Percentiles rank a stretch among this genome's conserved stretches.
These are phyloP conservation scores for Orchestia grillus DNA, from an alignment of 1,140 invertebrate species.

Conservation along the genomic window DNA sequence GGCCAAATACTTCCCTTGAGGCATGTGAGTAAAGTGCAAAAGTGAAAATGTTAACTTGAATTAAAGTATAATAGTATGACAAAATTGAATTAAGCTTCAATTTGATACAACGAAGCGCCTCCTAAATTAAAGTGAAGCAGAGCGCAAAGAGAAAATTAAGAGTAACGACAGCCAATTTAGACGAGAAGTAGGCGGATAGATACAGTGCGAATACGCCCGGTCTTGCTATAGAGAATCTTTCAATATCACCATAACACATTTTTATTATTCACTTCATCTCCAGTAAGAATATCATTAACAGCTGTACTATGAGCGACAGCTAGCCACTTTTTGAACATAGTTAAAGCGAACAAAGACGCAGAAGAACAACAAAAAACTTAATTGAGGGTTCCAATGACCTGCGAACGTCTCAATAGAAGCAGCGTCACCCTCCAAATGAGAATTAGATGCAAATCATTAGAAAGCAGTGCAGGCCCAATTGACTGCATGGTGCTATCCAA, in stretches of 20 bases:
- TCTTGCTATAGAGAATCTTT: no score
- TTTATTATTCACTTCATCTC: neutral
- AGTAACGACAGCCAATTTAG: no score
- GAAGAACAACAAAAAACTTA: neutral
- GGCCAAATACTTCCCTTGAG: no score
- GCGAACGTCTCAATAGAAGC: neutral
- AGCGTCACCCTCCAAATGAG: conserved; percentile 32
- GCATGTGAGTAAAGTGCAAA: no score
- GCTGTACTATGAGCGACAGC: neutral
- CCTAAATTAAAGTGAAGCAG: no score
- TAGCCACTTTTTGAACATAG: neutral
- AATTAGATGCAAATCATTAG: conserved; percentile 40
- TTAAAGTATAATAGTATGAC: no score
- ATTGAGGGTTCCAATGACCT: neutral
- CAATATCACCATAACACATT: neutral
- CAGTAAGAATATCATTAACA: neutral
- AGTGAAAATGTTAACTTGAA: no score
- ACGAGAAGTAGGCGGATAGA: no score
- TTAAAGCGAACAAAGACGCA: neutral
- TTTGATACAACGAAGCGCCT: no score
- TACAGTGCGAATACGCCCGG: no score
- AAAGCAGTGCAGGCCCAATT: neutral
- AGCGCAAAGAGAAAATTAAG: no score
- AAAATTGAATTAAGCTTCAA: no score
- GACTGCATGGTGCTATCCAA: neutral